Base-by-base conservation (phyloP, 1,140 invertebrate species). In the Ladona fulva region DNA sequence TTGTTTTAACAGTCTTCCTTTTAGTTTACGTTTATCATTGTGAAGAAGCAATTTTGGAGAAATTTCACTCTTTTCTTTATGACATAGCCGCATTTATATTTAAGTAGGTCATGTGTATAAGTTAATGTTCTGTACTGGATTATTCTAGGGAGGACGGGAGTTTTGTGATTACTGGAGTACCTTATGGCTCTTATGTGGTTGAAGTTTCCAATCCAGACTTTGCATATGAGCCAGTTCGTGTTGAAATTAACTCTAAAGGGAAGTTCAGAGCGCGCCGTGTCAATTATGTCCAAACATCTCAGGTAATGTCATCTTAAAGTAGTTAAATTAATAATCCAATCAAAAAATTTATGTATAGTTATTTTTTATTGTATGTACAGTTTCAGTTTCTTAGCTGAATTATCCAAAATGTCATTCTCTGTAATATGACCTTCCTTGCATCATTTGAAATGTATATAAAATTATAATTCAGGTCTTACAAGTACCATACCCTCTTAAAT, bases 211-310 rank as follows among this genome's bases (percentile, higher is more conserved):
- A 98, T 87, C 94, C 96, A 7, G 92, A 97, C 82, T 96, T 92
- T 82, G 88, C 93, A 79, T 99, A 96, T 82, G 97, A 98, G 81
- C 94, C 95, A 7, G 91, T 96, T 0, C 88, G 97, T 79, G 94
- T 99, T 0, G 97, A 99, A 86, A 97, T 99, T 75, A 98, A 96
- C 83, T 93, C 92, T 0, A 97, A 97, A 85, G 98, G 98, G 25
- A 99, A 99, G 86, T 96, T 95, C 80, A 89, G 98, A 80, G 97
- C 97, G 0, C 88, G 98, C 75, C 96, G 94, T 87, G 92, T 99
- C 0, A 99, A 99, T 85, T 91, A 96, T 82, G 91, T 99, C 77
- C 97, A 99, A 84, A 95, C 95, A 0, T 93, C 93, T 0, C 90
- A 94, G 84, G 90, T 66, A 66, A 37, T 8, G 3, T 5, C 1